Base-by-base conservation (phyloP, 2,113 vertebrate species). In the Agelaius phoeniceus region DNA sequence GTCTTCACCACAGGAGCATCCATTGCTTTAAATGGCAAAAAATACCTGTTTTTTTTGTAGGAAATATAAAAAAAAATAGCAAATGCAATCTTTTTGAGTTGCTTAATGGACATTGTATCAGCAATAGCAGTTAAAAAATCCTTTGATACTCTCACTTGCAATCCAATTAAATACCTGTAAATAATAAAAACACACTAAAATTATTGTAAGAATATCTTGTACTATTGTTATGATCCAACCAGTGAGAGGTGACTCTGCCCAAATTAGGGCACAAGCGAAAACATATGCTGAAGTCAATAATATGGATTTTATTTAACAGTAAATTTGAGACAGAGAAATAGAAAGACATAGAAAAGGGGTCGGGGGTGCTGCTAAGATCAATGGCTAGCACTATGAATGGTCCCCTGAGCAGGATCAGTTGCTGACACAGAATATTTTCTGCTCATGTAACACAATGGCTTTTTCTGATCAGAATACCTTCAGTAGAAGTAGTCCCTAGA, bases 221-320 rank as follows among this genome's bases (percentile, higher is more conserved):
- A 22, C 37, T 37, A 7, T 41, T 49, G 10, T 23, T 31, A 27
- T 11, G 17, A 44, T 33, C 9, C 18, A 44, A 14, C 6, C 22
- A 21, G 63, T 18, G 31, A 77, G 46, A 59, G 7, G 7, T 68
- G 9, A 28, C 2, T 51, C 44, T 59, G 44, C 11, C 15, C 0
- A 0, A 59, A 61, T 37, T 22, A 37, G 18, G 4, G 9, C 44
- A 18, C 14, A 77, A 44, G 14, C 0, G 0, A 37, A 76, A 77
- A 20, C 2, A 2, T 18, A 11, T 15, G 35, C 19, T 61, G 30
- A 43, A 71, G 24, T 51, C 44, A 71, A 15, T 31, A 51, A 52
- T 37, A 59, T 18, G 17, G 54, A 26, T 61, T 61, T 77, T 44
- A 51, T 37, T 68, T 52, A 77, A 33, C 54, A 52, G 33, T 33